These are phyloP conservation scores for Tichodroma muraria DNA, from an alignment of 2,113 vertebrate genomes.

Conservation along the genomic window DNA sequence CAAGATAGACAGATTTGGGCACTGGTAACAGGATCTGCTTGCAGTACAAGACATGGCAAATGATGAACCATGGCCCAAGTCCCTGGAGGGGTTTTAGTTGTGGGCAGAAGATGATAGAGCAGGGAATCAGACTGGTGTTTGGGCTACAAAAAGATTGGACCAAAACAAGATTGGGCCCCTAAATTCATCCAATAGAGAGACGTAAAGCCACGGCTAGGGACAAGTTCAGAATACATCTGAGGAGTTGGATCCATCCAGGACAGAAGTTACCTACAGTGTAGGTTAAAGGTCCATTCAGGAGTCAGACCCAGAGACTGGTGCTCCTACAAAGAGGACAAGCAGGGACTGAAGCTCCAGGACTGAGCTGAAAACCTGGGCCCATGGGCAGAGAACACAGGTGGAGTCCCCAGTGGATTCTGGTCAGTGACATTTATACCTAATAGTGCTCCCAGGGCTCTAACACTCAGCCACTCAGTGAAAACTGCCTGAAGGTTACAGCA, in stretches of 20 bases:
- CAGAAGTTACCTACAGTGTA: neutral
- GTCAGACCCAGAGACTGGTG: neutral
- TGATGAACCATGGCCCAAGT: neutral
- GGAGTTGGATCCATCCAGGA: neutral
- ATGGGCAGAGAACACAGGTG: neutral
- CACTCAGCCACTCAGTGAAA: neutral
- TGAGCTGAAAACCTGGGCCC: neutral
- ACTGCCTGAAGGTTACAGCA: neutral
- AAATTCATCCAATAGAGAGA: neutral
- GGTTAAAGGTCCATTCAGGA: neutral
- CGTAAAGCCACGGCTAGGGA: neutral
- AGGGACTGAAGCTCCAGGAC: neutral
- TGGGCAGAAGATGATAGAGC: neutral
- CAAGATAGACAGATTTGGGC: neutral
- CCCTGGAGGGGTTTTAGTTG: neutral
- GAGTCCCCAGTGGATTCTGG: fast-evolving
- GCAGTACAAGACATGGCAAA: neutral
- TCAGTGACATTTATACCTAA: neutral
- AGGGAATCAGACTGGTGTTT: neutral
- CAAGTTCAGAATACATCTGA: neutral
- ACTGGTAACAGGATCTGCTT: neutral
- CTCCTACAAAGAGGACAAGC: fast-evolving
- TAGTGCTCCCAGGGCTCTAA: neutral
- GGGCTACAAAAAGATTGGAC: neutral
- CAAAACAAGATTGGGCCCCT: neutral